Conservation (phyloP, 2,797 vertebrate genomes). For the Sebastes taczanowskii region DNA sequence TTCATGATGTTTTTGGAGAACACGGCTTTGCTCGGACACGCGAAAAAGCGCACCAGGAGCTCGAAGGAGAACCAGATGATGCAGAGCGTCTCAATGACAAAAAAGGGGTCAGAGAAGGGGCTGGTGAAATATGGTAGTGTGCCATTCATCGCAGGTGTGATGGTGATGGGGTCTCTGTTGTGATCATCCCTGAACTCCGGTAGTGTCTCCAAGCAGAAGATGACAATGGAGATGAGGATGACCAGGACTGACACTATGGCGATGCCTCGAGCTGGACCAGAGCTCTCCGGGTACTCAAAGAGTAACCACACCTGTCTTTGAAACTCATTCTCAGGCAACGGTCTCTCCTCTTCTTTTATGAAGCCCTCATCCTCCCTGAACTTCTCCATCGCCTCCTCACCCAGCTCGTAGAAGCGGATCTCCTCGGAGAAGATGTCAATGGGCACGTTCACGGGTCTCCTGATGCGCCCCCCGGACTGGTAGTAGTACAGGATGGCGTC, state of each 20-base stretch:
- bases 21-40: slow-evolving; percentile 96
- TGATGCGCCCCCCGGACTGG: slow-evolving; percentile 95
- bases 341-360: slow-evolving; percentile 96
- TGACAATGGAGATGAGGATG: slow-evolving; percentile 98
- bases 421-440: slow-evolving; percentile 99
- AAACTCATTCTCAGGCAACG: slow-evolving; percentile 93
- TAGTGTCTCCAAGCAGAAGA: slow-evolving; percentile 97
- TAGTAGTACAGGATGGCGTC: slow-evolving; percentile 99
- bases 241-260: slow-evolving; percentile 97
- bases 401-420: slow-evolving; percentile 97
- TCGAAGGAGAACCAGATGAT: slow-evolving; percentile 99
- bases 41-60: slow-evolving; percentile 94
- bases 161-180: slow-evolving; percentile 84
- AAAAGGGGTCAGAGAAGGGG: slow-evolving; percentile 95
- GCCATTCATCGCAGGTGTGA: slow-evolving; percentile 76
- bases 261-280: slow-evolving; percentile 94
- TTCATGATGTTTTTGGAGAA: slow-evolving; percentile 99
- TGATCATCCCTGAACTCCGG: slow-evolving; percentile 96
- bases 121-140: slow-evolving; percentile 77
- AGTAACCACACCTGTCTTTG: slow-evolving; percentile 98
- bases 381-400: slow-evolving; percentile 98
- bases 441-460: slow-evolving; percentile 96
- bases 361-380: slow-evolving; percentile 98
- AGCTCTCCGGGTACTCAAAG: slow-evolving; percentile 98
- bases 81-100: slow-evolving; percentile 97